Evolutionary conservation across 53 echinoderm and acorn worm species (phyloP), one percentile per base, ranked within the genome.

Genomic region (Apostichopus leukothele): DNA sequence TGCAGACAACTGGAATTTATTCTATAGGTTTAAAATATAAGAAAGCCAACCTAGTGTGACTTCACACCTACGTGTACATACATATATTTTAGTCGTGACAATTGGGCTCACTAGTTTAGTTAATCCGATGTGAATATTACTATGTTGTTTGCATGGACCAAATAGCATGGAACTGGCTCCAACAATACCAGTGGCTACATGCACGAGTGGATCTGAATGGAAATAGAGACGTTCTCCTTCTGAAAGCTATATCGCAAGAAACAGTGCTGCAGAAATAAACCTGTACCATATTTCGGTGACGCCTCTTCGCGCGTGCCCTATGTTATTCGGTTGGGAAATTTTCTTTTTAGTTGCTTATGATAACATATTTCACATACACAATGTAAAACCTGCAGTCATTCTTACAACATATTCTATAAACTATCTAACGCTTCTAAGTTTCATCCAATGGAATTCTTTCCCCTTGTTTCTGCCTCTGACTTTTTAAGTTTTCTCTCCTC

Each of bases 371-470:
- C 59, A 55, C 53, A 81, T 22, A 81, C 81, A 81, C 53, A 59
- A 55, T 55, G 19, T 81, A 79, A 79, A 54, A 59, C 54, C 81
- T 81, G 81, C 21, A 22, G 23, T 22, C 54, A 18, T 55, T 53
- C 59, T n/a, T 76, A 76, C 52, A 76, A 76, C 77, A 76, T 76
- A 52, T 76, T 76, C 77, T 76, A 76, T 76, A 76, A 76, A 76
- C 52, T 76, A 76, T 76, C 77, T 76, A 50, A 39, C 77, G 77
- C 77, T 76, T 52, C 77, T 66, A 85, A 85, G 85, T 85, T 85
- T 85, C 60, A 85, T 85, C 85, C 85, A 85, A 85, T 85, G 50
- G 66, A 85, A 60, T 63, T 85, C 85, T 67, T 67, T 85, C 66
- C 63, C 85, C 85, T 63, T 63, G 60, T 60, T 85, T 85, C 68